A percentile compares a stretch with the other conserved stretches of the same genome.
These are phyloP conservation scores for Loripinus fragilis DNA, from an alignment of 2,888 invertebrate genomes.

Conservation along the genomic window DNA sequence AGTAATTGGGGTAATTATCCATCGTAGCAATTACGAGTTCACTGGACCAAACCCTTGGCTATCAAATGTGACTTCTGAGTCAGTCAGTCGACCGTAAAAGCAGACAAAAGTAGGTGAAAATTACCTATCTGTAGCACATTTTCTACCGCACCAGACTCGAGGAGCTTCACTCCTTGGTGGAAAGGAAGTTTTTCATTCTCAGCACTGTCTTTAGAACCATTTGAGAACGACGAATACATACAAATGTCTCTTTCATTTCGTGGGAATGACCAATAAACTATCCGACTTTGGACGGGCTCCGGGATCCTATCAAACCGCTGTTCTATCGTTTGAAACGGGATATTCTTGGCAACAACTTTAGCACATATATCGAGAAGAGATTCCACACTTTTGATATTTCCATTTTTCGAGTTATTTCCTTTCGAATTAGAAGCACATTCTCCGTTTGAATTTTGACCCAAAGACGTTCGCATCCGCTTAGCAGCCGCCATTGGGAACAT, in stretches of 20 bases:
- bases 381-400: constrained; percentile 84
- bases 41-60: background rate
- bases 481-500: constrained; percentile 81
- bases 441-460: constrained; percentile 70
- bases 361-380: constrained; percentile 92
- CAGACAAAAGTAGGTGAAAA: constrained; percentile 74
- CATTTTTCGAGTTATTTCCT: constrained; percentile 71
- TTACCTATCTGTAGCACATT: constrained; percentile 95
- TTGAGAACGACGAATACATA: constrained; percentile 93
- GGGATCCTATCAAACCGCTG: constrained; percentile 94
- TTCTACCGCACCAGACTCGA: constrained; percentile 92
- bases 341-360: constrained; percentile 92
- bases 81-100: constrained; percentile 5
- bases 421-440: constrained; percentile 67
- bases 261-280: constrained; percentile 95
- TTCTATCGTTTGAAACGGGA: constrained; percentile 94
- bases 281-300: constrained; percentile 93
- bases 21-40: background rate
- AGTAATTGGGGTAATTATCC: background rate
- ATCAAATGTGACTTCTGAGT: constrained; percentile 2
- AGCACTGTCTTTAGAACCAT: constrained; percentile 83
- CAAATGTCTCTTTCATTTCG: constrained; percentile 94
- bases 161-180: constrained; percentile 92
- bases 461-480: constrained; percentile 78
- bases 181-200: constrained; percentile 93